Evolutionary conservation across 1,140 invertebrate genomes (phyloP).

Genomic region (Drosophila pachea): DNA sequence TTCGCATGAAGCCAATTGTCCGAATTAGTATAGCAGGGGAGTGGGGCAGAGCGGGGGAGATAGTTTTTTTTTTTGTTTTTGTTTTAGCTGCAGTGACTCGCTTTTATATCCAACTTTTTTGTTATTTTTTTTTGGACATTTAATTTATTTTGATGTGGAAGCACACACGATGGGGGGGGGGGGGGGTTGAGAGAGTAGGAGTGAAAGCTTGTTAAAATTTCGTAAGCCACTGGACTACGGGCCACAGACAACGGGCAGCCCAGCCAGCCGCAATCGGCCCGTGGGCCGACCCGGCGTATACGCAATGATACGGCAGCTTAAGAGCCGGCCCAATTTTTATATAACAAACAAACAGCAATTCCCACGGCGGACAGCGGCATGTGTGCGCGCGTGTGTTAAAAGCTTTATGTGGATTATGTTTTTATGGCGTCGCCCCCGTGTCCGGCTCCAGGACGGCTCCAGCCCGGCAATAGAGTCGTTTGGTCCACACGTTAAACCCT

Average conservation of each 20-base stretch:
- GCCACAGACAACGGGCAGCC: no score
- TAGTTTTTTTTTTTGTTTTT: no score
- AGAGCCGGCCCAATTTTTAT: conserved; percentile 31
- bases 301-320: conserved; percentile 40
- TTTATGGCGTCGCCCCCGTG: conserved; percentile 36
- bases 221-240: conserved; percentile 20
- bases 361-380: not conserved
- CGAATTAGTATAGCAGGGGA: no score
- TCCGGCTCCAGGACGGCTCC: no score
- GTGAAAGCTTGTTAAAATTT: conserved; percentile 33
- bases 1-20: no score
- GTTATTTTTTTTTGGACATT: not conserved
- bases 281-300: conserved; percentile 22
- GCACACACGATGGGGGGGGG: conserved; percentile 1
- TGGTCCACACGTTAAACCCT: not conserved
- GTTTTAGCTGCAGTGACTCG: not conserved
- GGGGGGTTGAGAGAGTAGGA: not conserved
- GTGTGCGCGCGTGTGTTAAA: conserved; percentile 33
- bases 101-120: not conserved
- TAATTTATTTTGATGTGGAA: conserved; percentile 12
- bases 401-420: conserved; percentile 58
- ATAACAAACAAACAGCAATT: conserved; percentile 25
- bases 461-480: conserved; percentile 34
- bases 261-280: conserved; percentile 4
- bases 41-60: no score